Conservation (phyloP, 2,113 vertebrate species). For the Tympanuchus pallidicinctus region DNA sequence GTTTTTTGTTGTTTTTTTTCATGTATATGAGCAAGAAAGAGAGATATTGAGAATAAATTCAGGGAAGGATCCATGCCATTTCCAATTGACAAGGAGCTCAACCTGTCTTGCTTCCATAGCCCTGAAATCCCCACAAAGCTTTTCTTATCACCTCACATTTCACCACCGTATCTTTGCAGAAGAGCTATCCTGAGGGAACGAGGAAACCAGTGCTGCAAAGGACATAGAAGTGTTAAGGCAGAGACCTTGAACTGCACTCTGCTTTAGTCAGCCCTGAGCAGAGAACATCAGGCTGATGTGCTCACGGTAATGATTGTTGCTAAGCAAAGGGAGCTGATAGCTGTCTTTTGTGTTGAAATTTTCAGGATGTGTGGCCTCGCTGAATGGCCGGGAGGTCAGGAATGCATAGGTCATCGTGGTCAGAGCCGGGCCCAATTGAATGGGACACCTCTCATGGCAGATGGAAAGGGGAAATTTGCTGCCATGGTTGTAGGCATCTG, state of each 20-base stretch:
- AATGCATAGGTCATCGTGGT: constrained; percentile 40
- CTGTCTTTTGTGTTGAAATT: constrained; percentile 36
- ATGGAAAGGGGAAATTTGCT: constrained; percentile 50
- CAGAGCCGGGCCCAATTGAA: neutral
- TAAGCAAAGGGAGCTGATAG: constrained; percentile 11
- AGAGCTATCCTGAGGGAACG: neutral
- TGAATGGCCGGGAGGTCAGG: constrained; percentile 36
- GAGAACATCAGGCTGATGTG: neutral
- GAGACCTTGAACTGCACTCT: constrained; percentile 47
- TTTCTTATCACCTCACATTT: neutral
- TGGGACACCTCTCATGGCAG: constrained; percentile 17
- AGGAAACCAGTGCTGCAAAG: neutral
- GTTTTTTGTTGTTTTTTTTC: rapidly evolving
- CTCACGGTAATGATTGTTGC: constrained; percentile 13
- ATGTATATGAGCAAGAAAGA: neutral
- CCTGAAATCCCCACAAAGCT: neutral
- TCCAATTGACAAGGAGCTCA: neutral
- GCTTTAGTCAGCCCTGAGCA: neutral
- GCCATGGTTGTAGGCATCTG: neutral
- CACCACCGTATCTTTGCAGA: neutral
- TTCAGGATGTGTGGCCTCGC: constrained; percentile 24
- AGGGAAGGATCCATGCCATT: neutral
- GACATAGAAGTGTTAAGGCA: neutral
- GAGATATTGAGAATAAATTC: rapidly evolving
- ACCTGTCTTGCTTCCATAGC: neutral